Evolutionary conservation across 1,140 invertebrate genomes (phyloP).

Genomic region (Cheumatopsyche charites): DNA sequence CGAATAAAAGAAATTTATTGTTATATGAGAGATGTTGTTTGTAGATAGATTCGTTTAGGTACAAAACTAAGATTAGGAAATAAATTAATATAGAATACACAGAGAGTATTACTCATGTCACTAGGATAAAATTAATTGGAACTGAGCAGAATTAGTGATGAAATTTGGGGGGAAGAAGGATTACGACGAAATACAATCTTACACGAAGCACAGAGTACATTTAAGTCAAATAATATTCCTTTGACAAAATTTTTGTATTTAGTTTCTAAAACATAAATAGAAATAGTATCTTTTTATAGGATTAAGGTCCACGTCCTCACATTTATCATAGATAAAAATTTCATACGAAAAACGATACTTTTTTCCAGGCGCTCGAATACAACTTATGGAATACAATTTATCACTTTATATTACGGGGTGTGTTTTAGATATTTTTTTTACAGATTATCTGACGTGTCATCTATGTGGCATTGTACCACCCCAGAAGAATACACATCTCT

Average conservation of each 20-base stretch:
- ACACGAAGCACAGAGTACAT: too few species aligned
- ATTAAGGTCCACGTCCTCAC: not conserved
- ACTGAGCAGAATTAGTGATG: slow-evolving; percentile 1
- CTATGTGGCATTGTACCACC: slow-evolving; percentile 7
- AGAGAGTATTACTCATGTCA: too few species aligned
- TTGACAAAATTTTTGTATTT: too few species aligned
- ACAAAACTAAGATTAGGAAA: too few species aligned
- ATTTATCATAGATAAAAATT: slow-evolving; percentile 25
- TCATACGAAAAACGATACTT: slow-evolving; percentile 8
- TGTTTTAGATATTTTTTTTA: slow-evolving; percentile 1
- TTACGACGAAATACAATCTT: not conserved
- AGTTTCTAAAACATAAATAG: too few species aligned
- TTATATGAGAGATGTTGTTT: too few species aligned
- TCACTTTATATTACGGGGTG: not conserved
- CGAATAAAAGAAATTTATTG: too few species aligned
- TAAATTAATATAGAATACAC: too few species aligned
- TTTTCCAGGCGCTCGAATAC: not conserved
- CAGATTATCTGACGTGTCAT: not conserved
- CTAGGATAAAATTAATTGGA: not conserved
- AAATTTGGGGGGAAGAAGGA: not conserved
- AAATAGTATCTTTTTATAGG: too few species aligned
- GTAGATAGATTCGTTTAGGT: too few species aligned
- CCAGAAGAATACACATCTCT: not conserved
- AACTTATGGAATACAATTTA: not conserved
- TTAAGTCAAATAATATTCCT: too few species aligned